These are phyloP conservation scores for Portunus trituberculatus DNA, from an alignment of 1,140 invertebrate genomes.

Conservation along the genomic window DNA sequence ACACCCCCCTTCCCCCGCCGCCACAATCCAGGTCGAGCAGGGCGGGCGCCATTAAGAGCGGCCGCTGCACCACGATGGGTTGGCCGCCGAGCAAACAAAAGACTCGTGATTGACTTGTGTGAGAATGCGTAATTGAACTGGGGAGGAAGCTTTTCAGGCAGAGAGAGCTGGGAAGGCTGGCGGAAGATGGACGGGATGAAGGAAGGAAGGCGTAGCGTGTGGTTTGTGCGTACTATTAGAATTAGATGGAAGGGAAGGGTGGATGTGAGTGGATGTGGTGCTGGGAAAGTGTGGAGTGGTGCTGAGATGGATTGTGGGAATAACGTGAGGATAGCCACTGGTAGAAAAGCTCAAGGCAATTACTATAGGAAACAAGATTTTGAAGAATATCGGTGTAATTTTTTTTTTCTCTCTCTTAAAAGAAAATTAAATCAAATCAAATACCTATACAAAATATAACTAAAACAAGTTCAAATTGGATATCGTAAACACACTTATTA, in stretches of 20 bases:
- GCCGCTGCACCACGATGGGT: background rate
- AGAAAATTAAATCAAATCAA: too few species aligned
- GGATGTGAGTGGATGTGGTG: background rate
- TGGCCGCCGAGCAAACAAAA: conserved; percentile 32
- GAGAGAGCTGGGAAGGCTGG: conserved; percentile 11
- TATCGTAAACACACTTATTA: too few species aligned
- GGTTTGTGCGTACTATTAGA: background rate
- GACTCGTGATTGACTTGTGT: conserved; percentile 54
- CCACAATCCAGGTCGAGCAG: background rate
- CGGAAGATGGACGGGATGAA: background rate
- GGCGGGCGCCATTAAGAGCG: background rate
- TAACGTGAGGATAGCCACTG: too few species aligned
- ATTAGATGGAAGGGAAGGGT: background rate
- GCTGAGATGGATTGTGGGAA: too few species aligned
- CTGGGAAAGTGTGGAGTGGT: too few species aligned
- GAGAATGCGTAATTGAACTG: conserved; percentile 61
- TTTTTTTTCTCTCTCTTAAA: too few species aligned
- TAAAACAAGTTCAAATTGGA: too few species aligned
- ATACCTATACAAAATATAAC: too few species aligned
- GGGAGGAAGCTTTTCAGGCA: conserved; percentile 45
- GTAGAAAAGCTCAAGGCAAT: too few species aligned
- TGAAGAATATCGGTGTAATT: too few species aligned
- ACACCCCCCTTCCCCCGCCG: background rate
- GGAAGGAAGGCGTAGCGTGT: background rate
- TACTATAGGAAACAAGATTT: too few species aligned